A percentile compares a stretch with the other conserved stretches of the same genome.
phyloP scores from a whole-genome alignment of 2,797 vertebrate species.

The Sebastes hopkinsi region DNA sequence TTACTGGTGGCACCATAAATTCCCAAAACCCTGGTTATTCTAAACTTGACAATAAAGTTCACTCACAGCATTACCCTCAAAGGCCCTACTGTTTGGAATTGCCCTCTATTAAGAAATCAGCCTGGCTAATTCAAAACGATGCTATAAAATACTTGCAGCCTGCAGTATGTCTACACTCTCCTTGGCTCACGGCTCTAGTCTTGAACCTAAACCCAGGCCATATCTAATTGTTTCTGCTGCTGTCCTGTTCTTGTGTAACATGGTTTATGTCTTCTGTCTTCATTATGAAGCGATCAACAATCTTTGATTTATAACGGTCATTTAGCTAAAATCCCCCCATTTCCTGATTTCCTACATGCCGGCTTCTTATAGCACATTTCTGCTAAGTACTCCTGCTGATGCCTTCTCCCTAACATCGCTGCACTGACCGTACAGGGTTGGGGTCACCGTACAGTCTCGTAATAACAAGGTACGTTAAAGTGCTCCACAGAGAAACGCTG shows the following conservation, averaged over 20 bases:
- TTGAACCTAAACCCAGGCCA: background rate
- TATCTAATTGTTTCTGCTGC: conserved; percentile 24
- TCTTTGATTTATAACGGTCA: conserved; percentile 59
- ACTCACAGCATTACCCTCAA: background rate
- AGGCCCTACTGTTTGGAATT: background rate
- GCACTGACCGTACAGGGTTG: background rate
- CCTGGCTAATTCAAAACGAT: background rate
- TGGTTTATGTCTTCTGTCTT: conserved; percentile 42
- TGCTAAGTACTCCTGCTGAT: conserved; percentile 1
- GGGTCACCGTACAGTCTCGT: conserved; percentile 1
- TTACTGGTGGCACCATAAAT: background rate
- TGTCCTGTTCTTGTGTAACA: conserved; percentile 14
- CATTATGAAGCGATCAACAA: conserved; percentile 43
- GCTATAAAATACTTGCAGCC: background rate
- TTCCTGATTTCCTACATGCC: conserved; percentile 31
- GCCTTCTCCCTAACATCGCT: background rate
- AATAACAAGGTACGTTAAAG: conserved; percentile 29
- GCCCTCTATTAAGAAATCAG: background rate
- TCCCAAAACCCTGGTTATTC: background rate
- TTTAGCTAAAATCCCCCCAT: conserved; percentile 34
- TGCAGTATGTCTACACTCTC: background rate
- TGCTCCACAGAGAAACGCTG: conserved; percentile 12
- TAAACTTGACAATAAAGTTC: background rate
- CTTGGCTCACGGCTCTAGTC: background rate
- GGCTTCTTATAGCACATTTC: conserved; percentile 9